phyloP scores from a whole-genome alignment of 2,113 vertebrate genomes.

The Chitala chitala region DNA sequence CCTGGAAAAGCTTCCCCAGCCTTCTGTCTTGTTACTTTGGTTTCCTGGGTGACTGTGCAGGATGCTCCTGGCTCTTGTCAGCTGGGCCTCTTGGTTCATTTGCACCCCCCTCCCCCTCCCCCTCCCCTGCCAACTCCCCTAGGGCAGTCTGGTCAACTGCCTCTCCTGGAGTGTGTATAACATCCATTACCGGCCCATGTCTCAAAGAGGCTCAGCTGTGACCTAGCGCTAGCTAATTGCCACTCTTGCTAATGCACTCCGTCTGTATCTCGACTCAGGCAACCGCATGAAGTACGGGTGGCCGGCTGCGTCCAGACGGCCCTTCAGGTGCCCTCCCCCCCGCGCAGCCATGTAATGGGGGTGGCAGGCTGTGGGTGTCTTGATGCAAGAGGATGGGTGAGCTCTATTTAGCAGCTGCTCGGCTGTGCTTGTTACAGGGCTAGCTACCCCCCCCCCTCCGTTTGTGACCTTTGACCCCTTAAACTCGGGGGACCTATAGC shows the following conservation, averaged over 20 bases:
- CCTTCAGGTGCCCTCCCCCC: not conserved
- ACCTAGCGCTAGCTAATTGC: conserved; percentile 1
- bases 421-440: not conserved
- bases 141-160: not conserved
- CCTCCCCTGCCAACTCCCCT: not conserved
- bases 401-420: not conserved
- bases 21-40: not conserved
- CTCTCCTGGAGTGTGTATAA: not conserved
- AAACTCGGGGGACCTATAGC: not conserved
- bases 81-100: not conserved
- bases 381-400: no score
- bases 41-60: not conserved
- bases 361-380: no score
- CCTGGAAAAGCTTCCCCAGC: no score
- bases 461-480: not conserved
- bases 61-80: not conserved
- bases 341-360: not conserved
- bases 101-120: not conserved
- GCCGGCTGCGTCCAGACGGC: not conserved
- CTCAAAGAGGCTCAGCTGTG: conserved; percentile 15
- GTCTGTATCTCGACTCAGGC: no score
- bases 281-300: no score
- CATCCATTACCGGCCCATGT: not conserved
- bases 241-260: not conserved
- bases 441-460: not conserved